Conservation (phyloP, 1,140 invertebrate species). For the Lepidostoma basale region DNA sequence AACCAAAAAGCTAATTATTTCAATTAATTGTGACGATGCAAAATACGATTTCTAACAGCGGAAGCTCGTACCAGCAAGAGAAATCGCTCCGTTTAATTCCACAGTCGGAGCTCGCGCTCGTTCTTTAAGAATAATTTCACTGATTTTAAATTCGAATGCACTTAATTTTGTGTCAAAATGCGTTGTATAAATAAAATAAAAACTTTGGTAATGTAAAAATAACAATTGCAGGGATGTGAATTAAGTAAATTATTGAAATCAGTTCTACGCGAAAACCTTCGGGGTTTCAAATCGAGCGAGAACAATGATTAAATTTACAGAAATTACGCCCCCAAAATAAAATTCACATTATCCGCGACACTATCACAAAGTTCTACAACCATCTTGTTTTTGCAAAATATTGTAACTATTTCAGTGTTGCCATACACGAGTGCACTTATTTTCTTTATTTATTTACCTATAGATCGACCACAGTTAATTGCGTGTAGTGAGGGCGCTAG, state of each 20-base stretch:
- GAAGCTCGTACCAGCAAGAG: not conserved
- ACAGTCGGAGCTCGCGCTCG: not conserved
- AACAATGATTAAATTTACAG: not conserved
- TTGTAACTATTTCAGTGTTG: not conserved
- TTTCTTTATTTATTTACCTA: too few species aligned
- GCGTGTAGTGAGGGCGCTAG: too few species aligned
- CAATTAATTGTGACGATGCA: conserved; percentile 25
- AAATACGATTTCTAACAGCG: not conserved
- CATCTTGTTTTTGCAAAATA: conserved; percentile 36
- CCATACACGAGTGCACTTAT: too few species aligned
- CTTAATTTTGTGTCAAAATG: conserved; percentile 18
- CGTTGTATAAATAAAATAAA: not conserved
- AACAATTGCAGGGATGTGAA: conserved; percentile 2
- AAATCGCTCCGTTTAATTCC: not conserved
- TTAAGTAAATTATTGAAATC: not conserved
- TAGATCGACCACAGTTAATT: too few species aligned
- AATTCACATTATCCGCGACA: not conserved
- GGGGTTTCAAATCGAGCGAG: not conserved
- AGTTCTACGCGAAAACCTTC: not conserved
- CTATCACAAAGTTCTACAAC: not conserved
- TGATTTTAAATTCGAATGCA: not conserved
- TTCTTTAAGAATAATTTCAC: not conserved
- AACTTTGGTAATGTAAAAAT: not conserved
- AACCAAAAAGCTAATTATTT: conserved; percentile 21
- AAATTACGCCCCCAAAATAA: conserved; percentile 36